A percentile compares a stretch with the other conserved stretches of the same genome.
Evolutionary conservation across 2,888 invertebrate genomes (phyloP).

Genomic region (Chymomyza caudatula): DNA sequence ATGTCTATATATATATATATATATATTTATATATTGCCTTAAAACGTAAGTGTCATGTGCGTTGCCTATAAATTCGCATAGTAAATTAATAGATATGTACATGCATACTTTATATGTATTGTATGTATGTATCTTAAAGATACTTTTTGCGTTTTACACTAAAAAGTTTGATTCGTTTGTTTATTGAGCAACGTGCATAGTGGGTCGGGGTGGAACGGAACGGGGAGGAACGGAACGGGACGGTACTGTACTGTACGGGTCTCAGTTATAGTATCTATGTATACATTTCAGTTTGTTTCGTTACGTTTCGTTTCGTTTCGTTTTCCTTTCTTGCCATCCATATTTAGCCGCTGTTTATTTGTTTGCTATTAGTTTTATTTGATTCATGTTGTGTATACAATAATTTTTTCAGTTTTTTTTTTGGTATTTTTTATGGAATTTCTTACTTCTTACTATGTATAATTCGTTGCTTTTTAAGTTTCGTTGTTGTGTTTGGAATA

Average conservation of each 20-base stretch:
- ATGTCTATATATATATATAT: background rate
- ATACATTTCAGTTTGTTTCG: background rate
- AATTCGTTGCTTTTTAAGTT: background rate
- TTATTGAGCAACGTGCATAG: background rate
- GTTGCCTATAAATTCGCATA: background rate
- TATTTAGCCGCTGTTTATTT: constrained; percentile 2
- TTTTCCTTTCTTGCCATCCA: constrained; percentile 4
- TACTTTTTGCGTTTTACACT: constrained; percentile 3
- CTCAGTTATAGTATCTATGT: background rate
- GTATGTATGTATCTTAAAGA: constrained; percentile 2
- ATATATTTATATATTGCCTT: background rate
- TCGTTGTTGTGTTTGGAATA: background rate
- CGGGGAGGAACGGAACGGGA: background rate
- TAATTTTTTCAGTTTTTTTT: constrained; percentile 6
- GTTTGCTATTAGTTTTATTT: constrained; percentile 1
- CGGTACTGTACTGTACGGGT: no score
- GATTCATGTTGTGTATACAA: background rate
- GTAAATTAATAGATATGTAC: constrained; percentile 10
- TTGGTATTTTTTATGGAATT: constrained; percentile 35
- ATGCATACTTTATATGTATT: background rate
- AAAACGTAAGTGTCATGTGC: background rate
- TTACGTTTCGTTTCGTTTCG: background rate
- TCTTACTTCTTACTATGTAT: constrained; percentile 28
- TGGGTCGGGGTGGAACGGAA: background rate
- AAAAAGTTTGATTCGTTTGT: background rate